A percentile compares a stretch with the other conserved stretches of the same genome.
Conservation (phyloP, 2,888 invertebrate genomes). For the Andrena flavipes region DNA sequence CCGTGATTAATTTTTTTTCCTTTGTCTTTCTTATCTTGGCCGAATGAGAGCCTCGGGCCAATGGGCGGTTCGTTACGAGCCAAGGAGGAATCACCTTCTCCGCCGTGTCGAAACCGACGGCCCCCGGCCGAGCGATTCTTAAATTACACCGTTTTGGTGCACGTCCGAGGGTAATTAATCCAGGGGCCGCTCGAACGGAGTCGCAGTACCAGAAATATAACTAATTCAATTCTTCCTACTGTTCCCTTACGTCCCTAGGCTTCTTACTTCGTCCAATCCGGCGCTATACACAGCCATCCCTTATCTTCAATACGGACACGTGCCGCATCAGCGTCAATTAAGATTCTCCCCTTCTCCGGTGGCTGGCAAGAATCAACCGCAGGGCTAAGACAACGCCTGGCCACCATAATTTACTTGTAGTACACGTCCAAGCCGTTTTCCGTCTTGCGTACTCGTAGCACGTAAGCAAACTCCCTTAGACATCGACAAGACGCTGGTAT, state of each 20-base stretch:
- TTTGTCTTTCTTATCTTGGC: constrained; percentile 52
- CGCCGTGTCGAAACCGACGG: constrained; percentile 3
- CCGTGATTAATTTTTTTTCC: constrained; percentile 67
- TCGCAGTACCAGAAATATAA: too few relatives aligned
- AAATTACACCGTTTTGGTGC: constrained; percentile 25
- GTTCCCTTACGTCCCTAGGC: constrained; percentile 14
- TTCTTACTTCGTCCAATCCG: constrained; percentile 21
- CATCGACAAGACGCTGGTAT: constrained; percentile 4
- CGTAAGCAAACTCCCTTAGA: constrained; percentile 56
- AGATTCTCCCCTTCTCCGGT: constrained; percentile 18
- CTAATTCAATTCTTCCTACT: not conserved
- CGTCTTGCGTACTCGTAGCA: constrained; percentile 37
- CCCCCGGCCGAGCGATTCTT: constrained; percentile 3
- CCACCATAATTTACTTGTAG: constrained; percentile 62
- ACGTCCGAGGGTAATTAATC: constrained; percentile 29
- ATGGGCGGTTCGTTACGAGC: constrained; percentile 36
- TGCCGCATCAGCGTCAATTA: constrained; percentile 58
- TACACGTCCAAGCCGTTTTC: constrained; percentile 44
- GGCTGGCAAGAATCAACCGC: constrained; percentile 35
- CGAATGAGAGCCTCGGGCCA: constrained; percentile 50
- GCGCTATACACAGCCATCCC: constrained; percentile 20
- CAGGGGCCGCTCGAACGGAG: not conserved
- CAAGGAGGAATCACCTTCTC: constrained; percentile 27
- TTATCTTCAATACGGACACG: constrained; percentile 56
- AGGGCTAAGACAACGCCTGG: constrained; percentile 41